Percentiles rank a stretch among this genome's conserved stretches.
Evolutionary conservation across 2,113 vertebrate genomes (phyloP).

Genomic region (Euleptes europaea): DNA sequence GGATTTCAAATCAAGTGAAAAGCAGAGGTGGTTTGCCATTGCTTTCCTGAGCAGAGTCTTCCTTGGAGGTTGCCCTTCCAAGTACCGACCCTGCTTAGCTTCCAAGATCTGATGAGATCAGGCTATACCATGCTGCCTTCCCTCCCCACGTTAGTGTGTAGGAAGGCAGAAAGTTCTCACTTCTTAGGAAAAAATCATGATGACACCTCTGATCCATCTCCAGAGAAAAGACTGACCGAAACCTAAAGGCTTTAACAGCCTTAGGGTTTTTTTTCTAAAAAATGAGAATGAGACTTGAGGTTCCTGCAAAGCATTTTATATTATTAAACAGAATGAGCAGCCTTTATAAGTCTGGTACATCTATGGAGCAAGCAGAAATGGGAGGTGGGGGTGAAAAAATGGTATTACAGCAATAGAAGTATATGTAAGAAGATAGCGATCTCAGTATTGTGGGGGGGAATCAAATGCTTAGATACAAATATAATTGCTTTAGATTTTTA

Average conservation of each 20-base stretch:
- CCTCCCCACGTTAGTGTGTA: no score
- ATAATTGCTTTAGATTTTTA: slow-evolving; percentile 47
- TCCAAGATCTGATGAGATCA: no score
- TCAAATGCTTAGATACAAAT: slow-evolving; percentile 27
- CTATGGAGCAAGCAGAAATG: not conserved
- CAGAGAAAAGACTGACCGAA: not conserved
- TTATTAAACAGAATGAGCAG: not conserved
- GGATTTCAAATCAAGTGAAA: no score
- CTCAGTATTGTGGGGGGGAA: not conserved
- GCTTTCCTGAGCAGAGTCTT: no score
- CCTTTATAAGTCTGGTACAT: slow-evolving; percentile 15
- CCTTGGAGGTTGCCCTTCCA: no score
- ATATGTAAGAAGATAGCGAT: slow-evolving; percentile 10
- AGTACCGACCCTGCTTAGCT: no score
- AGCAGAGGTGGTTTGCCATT: no score
- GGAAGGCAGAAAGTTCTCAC: slow-evolving; percentile 5
- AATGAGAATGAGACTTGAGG: not conserved
- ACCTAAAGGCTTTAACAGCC: slow-evolving; percentile 9
- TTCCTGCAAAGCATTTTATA: slow-evolving; percentile 6
- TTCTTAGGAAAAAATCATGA: slow-evolving; percentile 15
- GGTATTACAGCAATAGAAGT: slow-evolving; percentile 11
- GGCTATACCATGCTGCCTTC: no score
- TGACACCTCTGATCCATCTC: not conserved
- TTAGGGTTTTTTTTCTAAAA: not conserved
- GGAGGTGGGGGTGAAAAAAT: slow-evolving; percentile 13